Evolutionary conservation across 1,140 invertebrate genomes (phyloP).

Genomic region (Monomorium pharaonis): DNA sequence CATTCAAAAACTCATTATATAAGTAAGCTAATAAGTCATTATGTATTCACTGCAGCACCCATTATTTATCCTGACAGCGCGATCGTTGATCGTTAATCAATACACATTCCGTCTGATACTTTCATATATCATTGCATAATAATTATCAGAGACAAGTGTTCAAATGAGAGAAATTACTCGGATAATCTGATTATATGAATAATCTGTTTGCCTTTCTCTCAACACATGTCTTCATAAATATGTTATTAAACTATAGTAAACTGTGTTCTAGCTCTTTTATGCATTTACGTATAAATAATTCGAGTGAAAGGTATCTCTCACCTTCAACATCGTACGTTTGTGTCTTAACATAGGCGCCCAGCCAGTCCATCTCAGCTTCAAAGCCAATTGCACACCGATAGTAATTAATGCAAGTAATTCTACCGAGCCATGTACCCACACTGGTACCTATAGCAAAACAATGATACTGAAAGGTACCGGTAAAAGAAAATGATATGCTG

Average conservation of each 20-base stretch:
- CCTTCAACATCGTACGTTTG: slow-evolving; percentile 94
- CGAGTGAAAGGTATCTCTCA: slow-evolving; percentile 77
- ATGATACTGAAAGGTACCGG: slow-evolving; percentile 10
- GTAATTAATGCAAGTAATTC: slow-evolving; percentile 92
- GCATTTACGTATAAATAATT: neutral
- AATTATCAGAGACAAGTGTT: slow-evolving; percentile 39
- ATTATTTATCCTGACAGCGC: neutral
- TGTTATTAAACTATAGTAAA: neutral
- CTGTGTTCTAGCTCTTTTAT: neutral
- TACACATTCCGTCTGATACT: slow-evolving; percentile 53
- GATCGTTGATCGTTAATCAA: slow-evolving; percentile 36
- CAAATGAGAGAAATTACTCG: neutral
- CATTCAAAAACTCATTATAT: slow-evolving; percentile 18
- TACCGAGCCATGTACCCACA: slow-evolving; percentile 93
- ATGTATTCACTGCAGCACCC: slow-evolving; percentile 4
- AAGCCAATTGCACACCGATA: slow-evolving; percentile 91
- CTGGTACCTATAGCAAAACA: slow-evolving; percentile 86
- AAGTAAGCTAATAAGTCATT: slow-evolving; percentile 45
- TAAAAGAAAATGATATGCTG: neutral
- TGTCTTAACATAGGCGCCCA: slow-evolving; percentile 93
- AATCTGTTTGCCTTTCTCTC: slow-evolving; percentile 28
- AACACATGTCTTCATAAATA: neutral
- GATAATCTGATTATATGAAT: slow-evolving; percentile 38
- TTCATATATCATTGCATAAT: slow-evolving; percentile 59
- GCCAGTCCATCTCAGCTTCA: slow-evolving; percentile 95